Base-by-base conservation (phyloP, 2,888 invertebrate genomes). In the Metacarcinus magister region DNA sequence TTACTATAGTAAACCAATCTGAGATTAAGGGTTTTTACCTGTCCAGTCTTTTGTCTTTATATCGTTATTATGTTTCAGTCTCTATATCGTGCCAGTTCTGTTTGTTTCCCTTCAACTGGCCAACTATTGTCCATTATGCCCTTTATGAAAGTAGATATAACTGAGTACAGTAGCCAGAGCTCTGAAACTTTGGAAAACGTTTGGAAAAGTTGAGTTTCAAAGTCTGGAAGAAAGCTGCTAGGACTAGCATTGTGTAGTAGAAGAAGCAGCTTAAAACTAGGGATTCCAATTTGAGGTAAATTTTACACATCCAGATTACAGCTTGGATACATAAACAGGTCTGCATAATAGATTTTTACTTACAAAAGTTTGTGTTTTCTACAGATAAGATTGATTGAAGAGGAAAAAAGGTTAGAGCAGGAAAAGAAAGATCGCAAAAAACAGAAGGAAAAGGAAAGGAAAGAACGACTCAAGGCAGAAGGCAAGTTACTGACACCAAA, bases 401-500 rank as follows among this genome's bases (percentile, higher is more conserved):
- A 97, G 91, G 98, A 98, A 97, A 98, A 98, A 97, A 98, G 98
- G 96, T 97, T 99, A 97, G 99, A 99, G 97, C 98, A 99, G 97
- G 99, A 99, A 97, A 98, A 98, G 97, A 99, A 99, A 97, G 99
- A 99, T 97, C 98, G 98, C 97, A 99, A 98, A 97, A 99, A 99
- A 97, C 98, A 98, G 97, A 99, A 99, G 97, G 99, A 99, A 98
- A 99, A 99, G 97, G 99, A 99, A 97, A 98, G 99, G 94, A 99
- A 99, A 97, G 99, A 99, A 97, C 98, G 99, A 97, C 98, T 99
- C 97, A 99, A 99, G 97, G 99, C 99, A n/a, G 99, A 99, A 98
- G 99, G 99, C 2, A 99, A 99, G 98, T 98, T 99, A 60, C 98
- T 99, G 96, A 99, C 99, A 2, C 98, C 99, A 0, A 99, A 99